A percentile compares a stretch with the other conserved stretches of the same genome.
Evolutionary conservation across 2,113 vertebrate genomes (phyloP).

Genomic region (Brachirus orientalis): DNA sequence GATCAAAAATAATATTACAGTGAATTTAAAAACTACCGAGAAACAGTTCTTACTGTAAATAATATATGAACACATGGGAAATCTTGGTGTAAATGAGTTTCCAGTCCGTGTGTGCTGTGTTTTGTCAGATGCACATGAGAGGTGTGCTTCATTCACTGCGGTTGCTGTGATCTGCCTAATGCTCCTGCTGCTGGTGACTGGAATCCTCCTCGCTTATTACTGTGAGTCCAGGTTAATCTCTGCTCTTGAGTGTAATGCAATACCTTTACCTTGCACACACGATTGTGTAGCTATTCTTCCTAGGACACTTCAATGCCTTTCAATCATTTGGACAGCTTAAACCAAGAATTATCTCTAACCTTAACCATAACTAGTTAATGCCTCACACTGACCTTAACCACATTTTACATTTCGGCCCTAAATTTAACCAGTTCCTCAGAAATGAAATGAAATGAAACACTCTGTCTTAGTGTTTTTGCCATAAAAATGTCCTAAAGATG

Average conservation of each 20-base stretch:
- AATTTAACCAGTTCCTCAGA: too few species aligned
- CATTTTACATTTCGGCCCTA: too few species aligned
- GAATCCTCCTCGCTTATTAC: conserved; percentile 68
- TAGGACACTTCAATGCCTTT: too few species aligned
- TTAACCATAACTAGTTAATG: too few species aligned
- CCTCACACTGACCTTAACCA: too few species aligned
- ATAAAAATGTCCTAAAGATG: too few species aligned
- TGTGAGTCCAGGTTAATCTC: conserved; percentile 48
- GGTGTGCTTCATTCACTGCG: conserved; percentile 38
- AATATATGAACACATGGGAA: neutral
- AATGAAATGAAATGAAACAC: too few species aligned
- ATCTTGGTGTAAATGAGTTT: neutral
- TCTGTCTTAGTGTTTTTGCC: neutral
- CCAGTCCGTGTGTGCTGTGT: neutral
- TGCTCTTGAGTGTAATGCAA: neutral
- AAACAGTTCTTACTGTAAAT: neutral
- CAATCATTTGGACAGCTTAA: too few species aligned
- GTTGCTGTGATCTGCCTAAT: conserved; percentile 53
- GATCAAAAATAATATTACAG: too few species aligned
- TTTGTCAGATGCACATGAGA: conserved; percentile 46
- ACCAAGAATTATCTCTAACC: too few species aligned
- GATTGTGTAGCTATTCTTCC: too few species aligned
- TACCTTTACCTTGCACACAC: neutral
- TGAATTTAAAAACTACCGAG: too few species aligned
- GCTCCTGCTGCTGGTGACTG: conserved; percentile 56